These are phyloP conservation scores for Tetramorium bicarinatum DNA, from an alignment of 2,888 invertebrate genomes.

Conservation along the genomic window DNA sequence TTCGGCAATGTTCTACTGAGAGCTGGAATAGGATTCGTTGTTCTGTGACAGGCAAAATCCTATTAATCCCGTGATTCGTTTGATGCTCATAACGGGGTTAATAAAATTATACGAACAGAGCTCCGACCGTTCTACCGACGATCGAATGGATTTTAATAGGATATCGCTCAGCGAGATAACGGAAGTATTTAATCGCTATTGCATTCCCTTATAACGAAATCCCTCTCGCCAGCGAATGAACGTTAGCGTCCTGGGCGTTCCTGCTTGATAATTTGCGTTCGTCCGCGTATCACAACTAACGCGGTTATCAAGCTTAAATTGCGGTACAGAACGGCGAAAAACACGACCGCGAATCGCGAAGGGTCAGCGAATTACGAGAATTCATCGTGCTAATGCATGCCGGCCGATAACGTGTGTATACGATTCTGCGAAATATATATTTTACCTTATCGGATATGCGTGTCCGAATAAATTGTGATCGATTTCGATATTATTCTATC, in stretches of 20 bases:
- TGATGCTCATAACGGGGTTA: slow-evolving; percentile 59
- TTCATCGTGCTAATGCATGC: slow-evolving; percentile 11
- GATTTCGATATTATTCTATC: not conserved
- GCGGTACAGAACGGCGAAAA: slow-evolving; percentile 23
- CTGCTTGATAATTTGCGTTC: slow-evolving; percentile 50
- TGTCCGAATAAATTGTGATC: not conserved
- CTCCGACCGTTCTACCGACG: slow-evolving; percentile 24
- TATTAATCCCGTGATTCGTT: slow-evolving; percentile 55
- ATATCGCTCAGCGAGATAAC: slow-evolving; percentile 57
- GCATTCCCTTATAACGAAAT: slow-evolving; percentile 57
- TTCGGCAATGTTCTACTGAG: slow-evolving; percentile 41
- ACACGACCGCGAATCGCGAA: slow-evolving; percentile 27
- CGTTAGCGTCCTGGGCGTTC: slow-evolving; percentile 34
- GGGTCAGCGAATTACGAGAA: slow-evolving; percentile 30
- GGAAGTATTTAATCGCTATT: slow-evolving; percentile 61
- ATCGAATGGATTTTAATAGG: slow-evolving; percentile 57
- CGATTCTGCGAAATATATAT: not conserved
- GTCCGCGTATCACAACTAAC: slow-evolving; percentile 63
- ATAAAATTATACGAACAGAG: slow-evolving; percentile 56
- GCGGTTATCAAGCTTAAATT: slow-evolving; percentile 51
- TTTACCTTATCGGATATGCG: not conserved
- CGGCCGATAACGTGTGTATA: slow-evolving; percentile 14
- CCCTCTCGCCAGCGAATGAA: slow-evolving; percentile 41
- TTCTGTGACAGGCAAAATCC: slow-evolving; percentile 50
- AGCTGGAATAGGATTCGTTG: slow-evolving; percentile 42